Evolutionary conservation across 2,888 invertebrate genomes (phyloP), one percentile per base, ranked within the genome.

Genomic region (Subacronicta megacephala): DNA sequence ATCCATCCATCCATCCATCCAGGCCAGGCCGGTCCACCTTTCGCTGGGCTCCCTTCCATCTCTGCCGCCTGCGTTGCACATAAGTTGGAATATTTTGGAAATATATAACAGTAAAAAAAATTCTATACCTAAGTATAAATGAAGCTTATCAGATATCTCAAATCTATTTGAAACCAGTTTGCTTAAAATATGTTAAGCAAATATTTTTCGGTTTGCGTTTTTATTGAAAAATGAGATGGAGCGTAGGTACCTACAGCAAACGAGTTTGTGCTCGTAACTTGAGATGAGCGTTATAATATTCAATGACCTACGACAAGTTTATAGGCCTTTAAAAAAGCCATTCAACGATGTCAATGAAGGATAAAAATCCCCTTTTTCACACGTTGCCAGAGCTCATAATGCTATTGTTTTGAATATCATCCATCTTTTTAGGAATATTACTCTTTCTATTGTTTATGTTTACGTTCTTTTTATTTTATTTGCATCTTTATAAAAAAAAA

Each of bases 291-390:
- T 67, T 75, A 67, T 72, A 75, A 62, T 60, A 68, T 72, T 63
- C 72, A 67, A 75, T 52, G 60, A 68, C 61, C 63, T 61, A 58
- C 63, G 69, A 63, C 63, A 63, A 75, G 70, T 72, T 72, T 72
- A 72, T 76, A 56, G 56, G 58, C 58, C 56, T 61, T 68, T 67
- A 73, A 67, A 75, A 72, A 76, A 58, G 58, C 63, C 57, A 68
- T 76, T 76, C 54, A 68, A 38, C 47, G 51, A 33, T 37, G 69
- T 58, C 69, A 58, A 58, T 76, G 69, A 61, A 68, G 63, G 56
- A 60, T 56, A 60, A 76, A 72, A 72, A 63, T 54, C 18, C 55
- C 44, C 45, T 60, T 53, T 57, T 61, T 68, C 58, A 63, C 69
- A 59, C 58, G 58, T 44, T 52, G 17, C 51, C 20, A 36, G 47